Evolutionary conservation across 2,888 invertebrate species (phyloP).

Genomic region (Drosophila villosipedis): DNA sequence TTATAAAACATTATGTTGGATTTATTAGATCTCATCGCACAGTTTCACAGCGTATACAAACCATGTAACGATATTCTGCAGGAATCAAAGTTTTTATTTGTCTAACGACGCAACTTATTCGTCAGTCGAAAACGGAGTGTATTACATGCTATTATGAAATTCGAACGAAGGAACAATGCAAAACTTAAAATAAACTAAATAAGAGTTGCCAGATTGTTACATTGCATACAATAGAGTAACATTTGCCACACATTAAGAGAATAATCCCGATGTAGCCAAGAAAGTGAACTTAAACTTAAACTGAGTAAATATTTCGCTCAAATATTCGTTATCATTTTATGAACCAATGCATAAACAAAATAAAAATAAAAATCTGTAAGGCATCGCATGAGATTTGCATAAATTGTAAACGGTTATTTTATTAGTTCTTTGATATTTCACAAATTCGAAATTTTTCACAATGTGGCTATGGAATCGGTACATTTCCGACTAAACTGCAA

Average conservation of each 20-base stretch:
- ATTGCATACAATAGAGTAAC: no score
- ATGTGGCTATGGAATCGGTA: constrained; percentile 47
- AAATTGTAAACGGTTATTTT: background rate
- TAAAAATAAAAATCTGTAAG: background rate
- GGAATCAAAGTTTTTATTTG: no score
- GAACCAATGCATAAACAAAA: background rate
- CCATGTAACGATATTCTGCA: no score
- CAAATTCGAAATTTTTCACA: constrained; percentile 10
- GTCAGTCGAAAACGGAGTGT: no score
- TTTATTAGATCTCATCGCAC: no score
- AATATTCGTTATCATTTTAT: background rate
- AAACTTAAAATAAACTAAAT: no score
- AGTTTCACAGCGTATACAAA: no score
- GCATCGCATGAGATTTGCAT: background rate
- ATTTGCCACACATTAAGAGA: background rate
- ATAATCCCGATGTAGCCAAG: background rate
- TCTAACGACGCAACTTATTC: no score
- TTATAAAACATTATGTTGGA: background rate
- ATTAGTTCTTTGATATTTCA: background rate
- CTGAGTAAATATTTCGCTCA: background rate
- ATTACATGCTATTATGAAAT: no score
- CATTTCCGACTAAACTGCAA: constrained; percentile 67
- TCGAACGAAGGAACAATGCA: no score
- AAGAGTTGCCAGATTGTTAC: no score
- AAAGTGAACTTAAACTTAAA: background rate